phyloP scores from a whole-genome alignment of 2,113 vertebrate genomes.

The human region DNA sequence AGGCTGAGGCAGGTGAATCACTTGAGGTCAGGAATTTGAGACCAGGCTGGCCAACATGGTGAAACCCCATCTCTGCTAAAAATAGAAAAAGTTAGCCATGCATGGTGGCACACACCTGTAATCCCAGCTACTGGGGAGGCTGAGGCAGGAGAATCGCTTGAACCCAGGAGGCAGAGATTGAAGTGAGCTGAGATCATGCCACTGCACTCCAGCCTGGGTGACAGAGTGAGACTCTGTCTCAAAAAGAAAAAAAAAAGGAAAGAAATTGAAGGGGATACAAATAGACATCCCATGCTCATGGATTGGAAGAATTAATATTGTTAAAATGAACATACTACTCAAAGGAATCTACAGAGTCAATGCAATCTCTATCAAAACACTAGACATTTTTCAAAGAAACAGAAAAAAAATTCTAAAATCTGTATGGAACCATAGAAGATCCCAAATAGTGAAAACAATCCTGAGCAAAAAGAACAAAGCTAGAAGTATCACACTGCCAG shows the following conservation, averaged over 20 bases:
- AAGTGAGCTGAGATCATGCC: no score
- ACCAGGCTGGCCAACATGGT: no score
- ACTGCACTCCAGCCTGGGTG: no score
- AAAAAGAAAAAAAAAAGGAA: neutral
- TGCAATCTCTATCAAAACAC: neutral
- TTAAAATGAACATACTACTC: neutral
- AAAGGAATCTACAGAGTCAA: neutral
- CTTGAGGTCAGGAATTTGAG: no score
- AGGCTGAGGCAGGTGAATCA: no score
- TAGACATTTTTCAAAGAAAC: neutral
- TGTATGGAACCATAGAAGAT: neutral
- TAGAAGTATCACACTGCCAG: neutral
- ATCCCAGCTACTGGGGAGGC: no score
- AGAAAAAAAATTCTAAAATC: neutral
- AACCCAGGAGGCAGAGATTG: no score
- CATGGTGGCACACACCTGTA: no score
- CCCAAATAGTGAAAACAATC: neutral
- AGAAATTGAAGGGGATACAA: neutral
- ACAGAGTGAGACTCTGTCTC: no score
- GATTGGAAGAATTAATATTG: neutral
- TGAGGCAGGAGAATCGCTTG: no score
- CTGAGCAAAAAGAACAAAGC: neutral
- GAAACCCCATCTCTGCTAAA: no score
- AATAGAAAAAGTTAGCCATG: no score
- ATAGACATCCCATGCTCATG: neutral